Evolutionary conservation across 2,888 invertebrate species (phyloP).

Genomic region (Lochmaea capreae): DNA sequence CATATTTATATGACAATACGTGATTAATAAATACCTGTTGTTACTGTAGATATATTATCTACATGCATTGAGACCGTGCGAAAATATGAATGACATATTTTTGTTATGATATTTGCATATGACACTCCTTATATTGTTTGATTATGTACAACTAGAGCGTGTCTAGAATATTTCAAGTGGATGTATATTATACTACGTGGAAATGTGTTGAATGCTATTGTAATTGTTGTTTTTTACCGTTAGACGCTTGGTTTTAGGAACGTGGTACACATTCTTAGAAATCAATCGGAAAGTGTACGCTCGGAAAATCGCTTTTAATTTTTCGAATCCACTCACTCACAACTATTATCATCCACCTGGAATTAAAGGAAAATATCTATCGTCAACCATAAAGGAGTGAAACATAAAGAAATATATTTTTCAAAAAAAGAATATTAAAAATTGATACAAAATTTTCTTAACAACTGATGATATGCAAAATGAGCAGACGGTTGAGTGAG

Average conservation of each 20-base stretch:
- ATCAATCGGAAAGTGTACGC: neutral
- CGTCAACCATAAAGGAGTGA: too few species aligned
- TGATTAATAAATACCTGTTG: constrained; percentile 53
- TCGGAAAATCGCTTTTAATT: too few species aligned
- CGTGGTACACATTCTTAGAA: constrained; percentile 2
- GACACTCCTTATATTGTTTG: constrained; percentile 52
- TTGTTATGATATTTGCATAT: constrained; percentile 55
- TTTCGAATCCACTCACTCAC: too few species aligned
- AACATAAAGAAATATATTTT: too few species aligned
- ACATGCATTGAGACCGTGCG: constrained; percentile 54
- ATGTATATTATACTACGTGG: constrained; percentile 6
- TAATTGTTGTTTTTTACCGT: constrained; percentile 12
- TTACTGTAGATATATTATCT: constrained; percentile 53
- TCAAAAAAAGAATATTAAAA: too few species aligned
- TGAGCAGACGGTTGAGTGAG: constrained; percentile 45
- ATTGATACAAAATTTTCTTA: neutral
- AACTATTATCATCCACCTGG: too few species aligned
- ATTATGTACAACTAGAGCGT: constrained; percentile 50
- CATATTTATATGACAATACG: constrained; percentile 54
- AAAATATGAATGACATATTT: constrained; percentile 60
- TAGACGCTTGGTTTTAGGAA: constrained; percentile 2
- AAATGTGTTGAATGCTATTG: constrained; percentile 6
- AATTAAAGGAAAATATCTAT: too few species aligned
- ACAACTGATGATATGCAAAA: constrained; percentile 49
- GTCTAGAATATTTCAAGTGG: constrained; percentile 46